A percentile compares a stretch with the other conserved stretches of the same genome.
Evolutionary conservation across 2,797 vertebrate genomes (phyloP).

Genomic region (Aratinga solstitialis): DNA sequence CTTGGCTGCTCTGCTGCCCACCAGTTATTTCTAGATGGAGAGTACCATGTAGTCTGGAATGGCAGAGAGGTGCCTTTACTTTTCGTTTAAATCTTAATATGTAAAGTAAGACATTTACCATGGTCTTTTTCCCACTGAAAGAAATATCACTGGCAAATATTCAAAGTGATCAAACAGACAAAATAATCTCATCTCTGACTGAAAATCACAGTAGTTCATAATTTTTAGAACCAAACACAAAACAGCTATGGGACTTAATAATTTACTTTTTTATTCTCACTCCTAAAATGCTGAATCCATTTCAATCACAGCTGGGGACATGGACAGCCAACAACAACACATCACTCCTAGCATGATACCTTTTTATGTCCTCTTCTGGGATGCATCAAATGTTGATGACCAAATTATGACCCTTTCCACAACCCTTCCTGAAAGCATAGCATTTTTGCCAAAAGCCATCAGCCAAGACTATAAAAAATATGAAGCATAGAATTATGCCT

Average conservation of each 20-base stretch:
- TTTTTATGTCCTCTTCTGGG: conserved; percentile 48
- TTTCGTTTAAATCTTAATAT: neutral
- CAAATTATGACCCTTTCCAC: conserved; percentile 52
- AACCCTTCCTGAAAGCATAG: conserved; percentile 32
- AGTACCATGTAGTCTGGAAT: neutral
- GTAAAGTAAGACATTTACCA: neutral
- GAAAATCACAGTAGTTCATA: neutral
- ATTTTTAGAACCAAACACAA: conserved; percentile 3
- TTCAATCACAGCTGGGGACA: conserved; percentile 26
- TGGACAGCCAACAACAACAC: conserved; percentile 55
- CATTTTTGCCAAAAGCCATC: neutral
- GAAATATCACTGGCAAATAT: neutral
- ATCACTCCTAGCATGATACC: conserved; percentile 9
- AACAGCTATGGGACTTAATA: neutral
- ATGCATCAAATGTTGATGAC: conserved; percentile 49
- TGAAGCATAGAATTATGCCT: neutral
- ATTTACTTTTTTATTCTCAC: conserved; percentile 30
- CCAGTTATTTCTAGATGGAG: neutral
- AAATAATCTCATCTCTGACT: neutral
- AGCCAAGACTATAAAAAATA: neutral
- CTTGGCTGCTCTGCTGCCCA: neutral
- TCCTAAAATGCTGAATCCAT: conserved; percentile 30
- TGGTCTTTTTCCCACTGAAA: neutral
- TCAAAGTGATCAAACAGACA: neutral
- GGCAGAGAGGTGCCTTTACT: neutral